A percentile compares a stretch with the other conserved stretches of the same genome.
These are phyloP conservation scores for Chymomyza procnemis DNA, from an alignment of 2,888 invertebrate genomes.

Conservation along the genomic window DNA sequence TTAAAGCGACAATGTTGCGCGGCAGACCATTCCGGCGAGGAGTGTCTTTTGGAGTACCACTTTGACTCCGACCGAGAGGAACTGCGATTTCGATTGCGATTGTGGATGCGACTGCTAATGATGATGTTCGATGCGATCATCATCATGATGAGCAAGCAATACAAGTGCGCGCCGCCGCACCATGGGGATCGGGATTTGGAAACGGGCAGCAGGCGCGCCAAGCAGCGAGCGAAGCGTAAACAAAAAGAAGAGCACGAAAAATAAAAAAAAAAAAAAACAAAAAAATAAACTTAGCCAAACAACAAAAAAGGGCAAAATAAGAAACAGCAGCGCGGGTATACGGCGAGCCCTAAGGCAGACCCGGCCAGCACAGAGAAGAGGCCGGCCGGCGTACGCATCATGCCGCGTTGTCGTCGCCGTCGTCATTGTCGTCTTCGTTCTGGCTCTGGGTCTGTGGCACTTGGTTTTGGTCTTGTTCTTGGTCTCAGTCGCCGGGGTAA, in stretches of 20 bases:
- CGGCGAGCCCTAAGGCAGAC: slow-evolving; percentile 23
- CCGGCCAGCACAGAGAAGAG: slow-evolving; percentile 4
- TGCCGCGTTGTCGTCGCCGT: slow-evolving; percentile 25
- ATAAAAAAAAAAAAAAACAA: background rate
- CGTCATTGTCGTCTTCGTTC: slow-evolving; percentile 8
- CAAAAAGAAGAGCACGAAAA: slow-evolving; percentile 3
- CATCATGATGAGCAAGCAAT: background rate
- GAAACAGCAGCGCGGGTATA: slow-evolving; percentile 57
- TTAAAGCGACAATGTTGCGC: slow-evolving; percentile 52
- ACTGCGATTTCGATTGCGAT: background rate
- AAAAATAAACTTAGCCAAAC: no score
- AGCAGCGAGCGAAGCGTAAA: slow-evolving; percentile 3
- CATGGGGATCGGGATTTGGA: background rate
- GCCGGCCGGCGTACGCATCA: slow-evolving; percentile 29
- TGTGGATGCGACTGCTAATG: background rate
- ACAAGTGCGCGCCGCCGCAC: background rate
- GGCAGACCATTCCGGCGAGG: no score
- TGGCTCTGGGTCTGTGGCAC: background rate
- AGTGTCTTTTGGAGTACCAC: background rate
- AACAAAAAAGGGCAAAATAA: slow-evolving; percentile 18
- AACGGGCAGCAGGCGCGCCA: background rate
- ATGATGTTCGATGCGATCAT: slow-evolving; percentile 3
- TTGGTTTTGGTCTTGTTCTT: slow-evolving; percentile 4
- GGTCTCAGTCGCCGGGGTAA: slow-evolving; percentile 52
- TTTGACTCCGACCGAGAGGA: background rate